Base-by-base conservation (phyloP, 2,797 vertebrate genomes). In the Ambastaia sidthimunki region DNA sequence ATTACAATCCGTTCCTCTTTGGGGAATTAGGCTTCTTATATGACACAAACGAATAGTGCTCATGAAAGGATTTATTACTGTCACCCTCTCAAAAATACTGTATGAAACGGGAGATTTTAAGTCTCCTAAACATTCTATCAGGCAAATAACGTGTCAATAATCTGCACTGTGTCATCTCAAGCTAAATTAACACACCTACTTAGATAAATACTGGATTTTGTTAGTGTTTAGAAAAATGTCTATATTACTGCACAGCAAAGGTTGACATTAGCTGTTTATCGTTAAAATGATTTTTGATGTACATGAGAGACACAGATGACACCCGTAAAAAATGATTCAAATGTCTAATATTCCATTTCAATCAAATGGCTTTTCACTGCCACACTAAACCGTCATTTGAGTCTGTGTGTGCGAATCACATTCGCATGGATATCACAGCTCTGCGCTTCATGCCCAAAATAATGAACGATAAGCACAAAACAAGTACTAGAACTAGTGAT, bases 31-130 rank as follows among this genome's bases (percentile, higher is more conserved):
- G 48, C 48, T 68, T 84, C 57, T 60, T 75, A 68, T 82, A 78
- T 59, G 81, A 69, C 60, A 79, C 74, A 86, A 81, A 83, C 65
- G 60, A 87, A 82, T 75, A 71, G 37, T 72, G 78, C 76, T 85
- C 78, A 83, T 76, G 47, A 60, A 63, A 34, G 73, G 60, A 77
- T 74, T 84, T 82, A 73, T 80, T 78, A 71, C 62, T 78, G 66
- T 71, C 59, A 77, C 59, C 67, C 74, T 66, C 67, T 19, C 37
- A 44, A 57, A 67, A 71, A 80, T 70, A 78, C n/a, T 15, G 44
- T 21, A 59, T 59, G 19, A 59, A 25, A 60, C 3, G 3, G 13
- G 57, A 15, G 57, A 6, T 23, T 25, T 55, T 57, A 7, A 37
- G 34, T 37, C 34, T 37, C 34, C 13, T 25, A 16, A 23, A 60